Conservation (phyloP, 2,113 vertebrate species). For the Rafetus swinhoei region DNA sequence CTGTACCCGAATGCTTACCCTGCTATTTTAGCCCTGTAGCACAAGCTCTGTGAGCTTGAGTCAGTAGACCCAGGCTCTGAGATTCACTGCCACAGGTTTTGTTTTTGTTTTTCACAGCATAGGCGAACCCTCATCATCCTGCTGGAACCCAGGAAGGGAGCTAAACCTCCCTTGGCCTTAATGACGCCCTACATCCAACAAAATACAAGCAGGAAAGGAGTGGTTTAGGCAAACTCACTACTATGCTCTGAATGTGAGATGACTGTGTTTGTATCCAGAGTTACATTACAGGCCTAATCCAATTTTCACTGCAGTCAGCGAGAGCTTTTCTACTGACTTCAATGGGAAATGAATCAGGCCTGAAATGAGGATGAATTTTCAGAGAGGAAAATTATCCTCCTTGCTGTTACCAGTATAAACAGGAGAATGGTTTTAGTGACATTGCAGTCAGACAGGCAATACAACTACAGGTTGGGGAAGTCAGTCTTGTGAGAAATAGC, state of each 20-base stretch:
- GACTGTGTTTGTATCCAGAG: accelerated
- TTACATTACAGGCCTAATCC: too few relatives aligned
- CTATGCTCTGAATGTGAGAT: neutral
- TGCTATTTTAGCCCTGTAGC: neutral
- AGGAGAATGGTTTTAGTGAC: neutral
- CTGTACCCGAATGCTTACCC: too few relatives aligned
- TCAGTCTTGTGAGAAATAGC: neutral
- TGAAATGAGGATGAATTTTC: neutral
- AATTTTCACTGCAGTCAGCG: neutral
- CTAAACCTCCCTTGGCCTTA: neutral
- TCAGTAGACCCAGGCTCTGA: neutral
- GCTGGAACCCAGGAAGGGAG: neutral
- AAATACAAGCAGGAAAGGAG: neutral
- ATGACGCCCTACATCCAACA: neutral
- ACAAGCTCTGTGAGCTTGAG: neutral
- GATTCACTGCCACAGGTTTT: neutral
- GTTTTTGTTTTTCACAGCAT: neutral
- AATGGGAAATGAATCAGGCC: neutral
- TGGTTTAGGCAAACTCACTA: neutral
- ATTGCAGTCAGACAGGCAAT: neutral
- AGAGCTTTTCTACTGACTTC: neutral
- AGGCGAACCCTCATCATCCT: neutral
- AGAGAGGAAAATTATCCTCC: neutral
- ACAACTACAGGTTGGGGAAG: accelerated
- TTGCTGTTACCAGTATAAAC: neutral